These are phyloP conservation scores for Rhipidura dahli DNA, from an alignment of 2,113 vertebrate genomes.

Conservation along the genomic window DNA sequence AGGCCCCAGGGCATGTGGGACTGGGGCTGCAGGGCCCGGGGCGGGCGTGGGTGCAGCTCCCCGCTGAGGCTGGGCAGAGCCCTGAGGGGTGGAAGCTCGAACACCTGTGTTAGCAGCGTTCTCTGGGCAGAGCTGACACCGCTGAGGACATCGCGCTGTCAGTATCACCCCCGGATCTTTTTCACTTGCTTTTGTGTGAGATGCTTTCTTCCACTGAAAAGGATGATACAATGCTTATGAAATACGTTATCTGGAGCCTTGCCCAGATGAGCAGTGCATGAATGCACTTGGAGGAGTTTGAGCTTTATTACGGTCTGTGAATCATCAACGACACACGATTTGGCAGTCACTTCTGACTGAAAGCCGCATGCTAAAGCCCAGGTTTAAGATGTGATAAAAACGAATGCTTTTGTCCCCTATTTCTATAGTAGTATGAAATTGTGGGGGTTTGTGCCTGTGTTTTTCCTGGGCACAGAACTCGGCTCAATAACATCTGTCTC, in stretches of 20 bases:
- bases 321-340: background rate
- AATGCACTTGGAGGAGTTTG: background rate
- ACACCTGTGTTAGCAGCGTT: fast-evolving
- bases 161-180: background rate
- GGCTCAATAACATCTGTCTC: background rate
- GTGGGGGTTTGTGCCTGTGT: background rate
- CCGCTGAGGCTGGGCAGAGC: background rate
- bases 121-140: background rate
- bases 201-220: background rate
- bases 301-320: background rate
- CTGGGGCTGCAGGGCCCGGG: background rate
- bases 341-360: background rate
- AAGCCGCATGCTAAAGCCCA: background rate
- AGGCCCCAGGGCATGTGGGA: background rate
- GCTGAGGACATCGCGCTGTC: background rate
- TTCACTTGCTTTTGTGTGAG: background rate
- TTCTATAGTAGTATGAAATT: background rate
- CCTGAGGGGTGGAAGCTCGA: background rate
- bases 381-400: background rate
- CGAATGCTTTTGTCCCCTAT: background rate
- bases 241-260: background rate
- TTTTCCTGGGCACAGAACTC: background rate
- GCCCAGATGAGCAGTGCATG: background rate
- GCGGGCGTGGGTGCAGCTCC: background rate
- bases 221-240: background rate